Conservation (phyloP, 1,140 invertebrate species). For the Drosophila auraria region DNA sequence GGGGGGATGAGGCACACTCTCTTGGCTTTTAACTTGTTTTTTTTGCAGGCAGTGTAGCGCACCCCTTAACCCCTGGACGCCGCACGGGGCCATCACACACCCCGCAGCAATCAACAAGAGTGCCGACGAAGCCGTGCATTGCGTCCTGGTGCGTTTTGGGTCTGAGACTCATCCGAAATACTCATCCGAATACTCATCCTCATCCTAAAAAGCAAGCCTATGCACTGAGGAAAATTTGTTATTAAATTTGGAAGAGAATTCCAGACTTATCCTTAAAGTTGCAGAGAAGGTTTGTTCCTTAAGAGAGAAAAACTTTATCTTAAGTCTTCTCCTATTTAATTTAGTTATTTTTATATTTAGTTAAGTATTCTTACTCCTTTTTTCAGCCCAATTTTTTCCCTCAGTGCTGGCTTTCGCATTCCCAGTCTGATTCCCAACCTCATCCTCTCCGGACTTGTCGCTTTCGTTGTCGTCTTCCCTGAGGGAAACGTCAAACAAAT, state of each 20-base stretch:
- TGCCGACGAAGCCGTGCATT: slow-evolving; percentile 57
- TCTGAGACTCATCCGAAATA: slow-evolving; percentile 27
- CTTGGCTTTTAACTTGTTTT: slow-evolving; percentile 71
- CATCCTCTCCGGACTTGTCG: slow-evolving; percentile 30
- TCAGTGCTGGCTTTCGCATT: slow-evolving; percentile 4
- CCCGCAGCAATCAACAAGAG: slow-evolving; percentile 77
- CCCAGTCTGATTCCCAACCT: slow-evolving; percentile 21
- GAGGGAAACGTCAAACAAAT: slow-evolving; percentile 85
- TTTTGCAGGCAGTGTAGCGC: slow-evolving; percentile 48
- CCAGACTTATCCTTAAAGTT: neutral
- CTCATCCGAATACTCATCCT: slow-evolving; percentile 4
- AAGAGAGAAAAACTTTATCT: neutral
- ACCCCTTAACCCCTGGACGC: slow-evolving; percentile 27
- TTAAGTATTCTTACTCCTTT: neutral
- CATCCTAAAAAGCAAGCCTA: neutral
- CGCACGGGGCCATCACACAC: slow-evolving; percentile 29
- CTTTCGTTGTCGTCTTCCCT: slow-evolving; percentile 68
- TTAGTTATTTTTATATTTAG: neutral
- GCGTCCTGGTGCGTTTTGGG: slow-evolving; percentile 65
- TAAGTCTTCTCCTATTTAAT: neutral
- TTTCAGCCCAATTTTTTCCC: neutral
- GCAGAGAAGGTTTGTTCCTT: neutral
- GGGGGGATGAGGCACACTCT: slow-evolving; percentile 13
- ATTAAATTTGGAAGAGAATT: too few relatives aligned
- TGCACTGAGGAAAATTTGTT: neutral